These are phyloP conservation scores for Chunga burmeisteri DNA, from an alignment of 2,113 vertebrate species.

Conservation along the genomic window DNA sequence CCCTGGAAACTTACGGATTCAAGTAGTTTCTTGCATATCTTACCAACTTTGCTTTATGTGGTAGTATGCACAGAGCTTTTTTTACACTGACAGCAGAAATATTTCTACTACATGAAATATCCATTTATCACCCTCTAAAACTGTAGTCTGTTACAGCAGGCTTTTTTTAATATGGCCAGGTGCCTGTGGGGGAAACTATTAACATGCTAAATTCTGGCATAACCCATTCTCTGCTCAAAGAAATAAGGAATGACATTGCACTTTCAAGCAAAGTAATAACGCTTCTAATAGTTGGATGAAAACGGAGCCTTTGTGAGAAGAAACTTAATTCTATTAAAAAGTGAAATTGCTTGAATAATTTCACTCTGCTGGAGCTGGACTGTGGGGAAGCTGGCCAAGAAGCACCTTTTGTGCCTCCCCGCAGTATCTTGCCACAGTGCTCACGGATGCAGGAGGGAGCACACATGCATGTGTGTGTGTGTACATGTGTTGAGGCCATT, in stretches of 20 bases:
- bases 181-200: background rate
- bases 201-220: background rate
- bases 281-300: background rate
- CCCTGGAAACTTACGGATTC: background rate
- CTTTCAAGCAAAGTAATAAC: conserved; percentile 22
- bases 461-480: accelerated
- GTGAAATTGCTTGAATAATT: background rate
- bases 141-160: background rate
- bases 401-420: background rate
- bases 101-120: background rate
- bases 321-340: background rate
- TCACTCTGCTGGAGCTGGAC: background rate
- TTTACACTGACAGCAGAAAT: conserved; percentile 13
- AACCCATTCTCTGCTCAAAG: background rate
- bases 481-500: background rate
- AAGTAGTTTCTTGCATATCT: background rate
- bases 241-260: background rate
- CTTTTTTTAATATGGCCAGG: background rate
- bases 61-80: background rate
- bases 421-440: too few relatives aligned
- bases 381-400: background rate
- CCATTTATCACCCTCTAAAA: background rate
- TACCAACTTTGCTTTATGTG: background rate
- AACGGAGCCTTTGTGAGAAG: background rate
- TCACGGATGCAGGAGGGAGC: background rate